phyloP scores from a whole-genome alignment of 2,888 invertebrate genomes.

The Dinocampus coccinellae region DNA sequence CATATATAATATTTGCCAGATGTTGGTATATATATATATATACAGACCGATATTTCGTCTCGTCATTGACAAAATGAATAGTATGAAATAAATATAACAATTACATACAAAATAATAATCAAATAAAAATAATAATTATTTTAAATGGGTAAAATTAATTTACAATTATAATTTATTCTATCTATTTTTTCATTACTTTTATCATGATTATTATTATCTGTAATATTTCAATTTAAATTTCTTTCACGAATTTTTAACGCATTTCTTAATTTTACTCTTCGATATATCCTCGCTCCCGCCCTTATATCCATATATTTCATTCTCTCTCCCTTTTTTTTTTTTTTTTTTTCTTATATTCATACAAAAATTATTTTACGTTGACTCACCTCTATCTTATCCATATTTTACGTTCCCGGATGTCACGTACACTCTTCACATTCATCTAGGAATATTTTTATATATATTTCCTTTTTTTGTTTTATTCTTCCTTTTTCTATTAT shows the following conservation, averaged over 20 bases:
- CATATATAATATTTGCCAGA: conserved; percentile 63
- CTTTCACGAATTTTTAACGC: too few relatives aligned
- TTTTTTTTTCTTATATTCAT: neutral
- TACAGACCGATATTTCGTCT: neutral
- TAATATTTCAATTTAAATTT: too few relatives aligned
- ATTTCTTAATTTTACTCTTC: too few relatives aligned
- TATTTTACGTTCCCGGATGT: conserved; percentile 62
- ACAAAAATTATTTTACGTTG: neutral
- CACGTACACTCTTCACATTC: conserved; percentile 65
- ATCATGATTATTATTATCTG: too few relatives aligned
- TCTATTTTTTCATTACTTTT: too few relatives aligned
- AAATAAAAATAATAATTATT: too few relatives aligned
- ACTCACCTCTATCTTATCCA: conserved; percentile 69
- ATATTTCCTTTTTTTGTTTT: neutral
- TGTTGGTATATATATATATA: conserved; percentile 54
- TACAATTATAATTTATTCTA: too few relatives aligned
- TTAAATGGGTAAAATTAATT: too few relatives aligned
- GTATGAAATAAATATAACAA: neutral
- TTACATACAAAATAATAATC: neutral
- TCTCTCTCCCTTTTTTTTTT: conserved; percentile 22
- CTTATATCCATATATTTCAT: conserved; percentile 30
- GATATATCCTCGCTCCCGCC: too few relatives aligned
- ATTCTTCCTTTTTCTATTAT: neutral
- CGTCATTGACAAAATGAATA: neutral
- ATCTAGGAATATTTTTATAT: conserved; percentile 53